Evolutionary conservation across 2,888 invertebrate species (phyloP), one percentile per base, ranked within the genome.

Genomic region (Amblyjoppa proteus): DNA sequence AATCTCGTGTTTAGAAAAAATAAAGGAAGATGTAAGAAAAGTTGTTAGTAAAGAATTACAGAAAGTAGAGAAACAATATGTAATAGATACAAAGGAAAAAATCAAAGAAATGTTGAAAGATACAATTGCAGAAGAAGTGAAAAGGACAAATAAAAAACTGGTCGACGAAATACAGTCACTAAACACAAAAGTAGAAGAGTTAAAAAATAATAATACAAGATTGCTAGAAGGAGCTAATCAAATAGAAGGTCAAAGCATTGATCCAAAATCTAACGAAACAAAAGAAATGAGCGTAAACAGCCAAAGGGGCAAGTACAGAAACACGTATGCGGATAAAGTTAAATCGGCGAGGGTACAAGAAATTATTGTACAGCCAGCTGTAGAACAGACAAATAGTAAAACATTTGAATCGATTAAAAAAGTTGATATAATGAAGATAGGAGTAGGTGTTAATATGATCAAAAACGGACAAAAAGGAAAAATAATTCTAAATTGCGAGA

Each of bases 341-440:
- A 49, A 49, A 49, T 11, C 49, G 16, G 11, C 49, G 16, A 49
- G 16, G 16, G 49, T 49, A 49, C 49, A 49, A 45, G 84, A 25
- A 5, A 28, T 84, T 6, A 81, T 84, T 28, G 34, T 86, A 16
- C 75, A 87, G 74, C 80, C 86, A 3, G 81, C 34, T 45, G 69
- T 11, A 4, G 51, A 83, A 25, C 87, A 88, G 25, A 78, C 83
- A 11, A 88, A 83, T 41, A 80, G 84, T 7, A 38, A 41, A 38
- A 83, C 80, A 11, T 58, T 74, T 11, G 64, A 82, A 49, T 34
- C 68, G 13, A 61, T 87, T 13, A 83, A 85, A 25, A 82, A 75
- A 31, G 31, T 87, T 7, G 68, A 84, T 34, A 77, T 87, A 13
- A 86, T 53, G 20, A 31, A 79, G 5, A 5, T 82, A 45, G 82